Base-by-base conservation (phyloP, 2,888 invertebrate genomes). In the Ochropacha duplaris region DNA sequence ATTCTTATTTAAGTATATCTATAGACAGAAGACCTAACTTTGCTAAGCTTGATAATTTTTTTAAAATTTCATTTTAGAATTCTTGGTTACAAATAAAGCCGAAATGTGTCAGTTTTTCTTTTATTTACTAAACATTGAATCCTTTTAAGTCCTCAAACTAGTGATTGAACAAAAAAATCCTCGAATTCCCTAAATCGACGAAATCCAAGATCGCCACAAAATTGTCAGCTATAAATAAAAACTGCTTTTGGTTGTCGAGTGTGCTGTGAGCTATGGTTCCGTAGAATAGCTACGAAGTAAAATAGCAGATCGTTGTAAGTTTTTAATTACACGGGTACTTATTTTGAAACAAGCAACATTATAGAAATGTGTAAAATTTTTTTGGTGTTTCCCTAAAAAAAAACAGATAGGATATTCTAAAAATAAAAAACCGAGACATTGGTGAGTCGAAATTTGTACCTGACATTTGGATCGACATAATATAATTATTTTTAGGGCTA, bases 171-270 rank as follows among this genome's bases (percentile, higher is more conserved):
- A 69, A 63, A 65, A 61, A 51, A 44, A 26, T 49, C 55, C 26
- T 22, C 54, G 64, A 70, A 71, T 75, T 68, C 67, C 65, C 56
- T 39, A 71, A 73, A 76, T 62, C 60, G 65, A 60, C 68, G 56
- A 77, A 77, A 77, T 69, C 71, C 70, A 57, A 63, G 65, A 70
- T 68, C 66, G 68, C 62, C 65, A 65, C 74, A 72, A 71, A 76
- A 76, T 74, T 71, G 16, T 28, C 49, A 22, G 60, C 57, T 61
- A 60, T 63, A 69, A 62, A 68, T 64, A 61, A 66, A 66, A 58
- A 50, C 54, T 57, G 62, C 34, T 8, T 16, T 12, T 16, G 49
- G 31, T 19, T 51, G 22, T 34, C n/a, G 31, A 22, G n/a, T 11
- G 54, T n/a, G 28, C 2, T 6, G 12, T 19, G 28, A 44, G n/a